These are phyloP conservation scores for Anas platyrhynchos DNA, from an alignment of 2,113 vertebrate genomes.

Conservation along the genomic window DNA sequence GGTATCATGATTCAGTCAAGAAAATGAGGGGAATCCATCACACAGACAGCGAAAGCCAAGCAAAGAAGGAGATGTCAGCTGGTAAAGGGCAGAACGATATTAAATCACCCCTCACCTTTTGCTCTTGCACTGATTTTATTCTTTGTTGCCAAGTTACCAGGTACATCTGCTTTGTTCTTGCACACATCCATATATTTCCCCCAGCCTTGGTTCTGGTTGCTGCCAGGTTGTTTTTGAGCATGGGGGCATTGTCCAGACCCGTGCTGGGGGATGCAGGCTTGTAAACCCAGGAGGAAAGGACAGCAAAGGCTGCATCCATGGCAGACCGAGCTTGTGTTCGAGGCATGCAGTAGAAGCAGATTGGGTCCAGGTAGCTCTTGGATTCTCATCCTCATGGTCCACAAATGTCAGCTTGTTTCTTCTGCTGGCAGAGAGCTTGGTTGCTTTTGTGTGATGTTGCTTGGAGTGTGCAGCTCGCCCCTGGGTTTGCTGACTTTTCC, in stretches of 20 bases:
- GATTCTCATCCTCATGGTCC: not conserved
- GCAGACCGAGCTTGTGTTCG: accelerated
- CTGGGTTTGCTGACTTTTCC: not conserved
- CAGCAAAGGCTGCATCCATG: not conserved
- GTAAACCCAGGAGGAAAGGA: not conserved
- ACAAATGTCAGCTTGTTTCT: not conserved
- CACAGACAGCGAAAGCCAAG: conserved; percentile 8
- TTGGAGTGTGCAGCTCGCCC: not conserved
- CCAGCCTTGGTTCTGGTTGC: not conserved
- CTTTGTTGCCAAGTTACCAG: conserved; percentile 61
- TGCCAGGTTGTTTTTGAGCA: not conserved
- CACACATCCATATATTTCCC: not conserved
- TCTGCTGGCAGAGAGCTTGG: not conserved
- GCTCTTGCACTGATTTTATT: conserved; percentile 33
- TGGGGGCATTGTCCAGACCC: not conserved
- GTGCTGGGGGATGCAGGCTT: not conserved
- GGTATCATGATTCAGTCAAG: conserved; percentile 22
- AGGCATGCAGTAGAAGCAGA: not conserved
- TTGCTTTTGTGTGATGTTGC: not conserved
- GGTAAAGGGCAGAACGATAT: conserved; percentile 44
- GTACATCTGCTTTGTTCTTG: conserved; percentile 18
- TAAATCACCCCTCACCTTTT: conserved; percentile 65
- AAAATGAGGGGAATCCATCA: conserved; percentile 30
- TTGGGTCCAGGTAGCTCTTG: not conserved
- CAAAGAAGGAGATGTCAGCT: conserved; percentile 33